phyloP scores from a whole-genome alignment of 2,113 vertebrate species.

The Plectropomus leopardus region DNA sequence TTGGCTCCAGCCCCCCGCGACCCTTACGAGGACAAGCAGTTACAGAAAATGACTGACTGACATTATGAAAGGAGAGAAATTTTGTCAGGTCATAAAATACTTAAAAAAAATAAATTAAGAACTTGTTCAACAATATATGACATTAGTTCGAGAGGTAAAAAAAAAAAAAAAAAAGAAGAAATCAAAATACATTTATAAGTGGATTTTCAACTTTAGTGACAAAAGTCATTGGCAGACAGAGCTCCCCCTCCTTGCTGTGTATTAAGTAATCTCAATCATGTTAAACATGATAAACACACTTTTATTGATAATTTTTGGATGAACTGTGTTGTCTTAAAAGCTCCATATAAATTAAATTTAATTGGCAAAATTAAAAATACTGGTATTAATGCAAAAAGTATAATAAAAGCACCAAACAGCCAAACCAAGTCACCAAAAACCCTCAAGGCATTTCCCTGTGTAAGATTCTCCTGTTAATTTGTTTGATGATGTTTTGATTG shows the following conservation, averaged over 20 bases:
- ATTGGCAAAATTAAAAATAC: not conserved
- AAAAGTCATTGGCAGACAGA: not conserved
- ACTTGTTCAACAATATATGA: too few species aligned
- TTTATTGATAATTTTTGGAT: not conserved
- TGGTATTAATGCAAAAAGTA: not conserved
- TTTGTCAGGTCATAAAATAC: too few species aligned
- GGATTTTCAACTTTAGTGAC: too few species aligned
- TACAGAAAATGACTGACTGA: too few species aligned
- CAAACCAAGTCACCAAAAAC: not conserved
- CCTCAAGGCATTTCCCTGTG: not conserved
- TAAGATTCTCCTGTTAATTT: conserved; percentile 53
- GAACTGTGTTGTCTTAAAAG: not conserved
- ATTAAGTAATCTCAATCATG: not conserved
- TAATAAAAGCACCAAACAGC: not conserved
- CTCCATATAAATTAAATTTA: not conserved
- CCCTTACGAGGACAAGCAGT: too few species aligned
- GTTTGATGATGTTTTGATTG: conserved; percentile 70
- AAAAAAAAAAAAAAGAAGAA: too few species aligned
- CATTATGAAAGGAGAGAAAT: too few species aligned
- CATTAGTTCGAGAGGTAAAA: too few species aligned
- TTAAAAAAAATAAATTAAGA: too few species aligned
- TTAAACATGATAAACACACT: not conserved
- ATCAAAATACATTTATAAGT: too few species aligned
- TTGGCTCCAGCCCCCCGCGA: too few species aligned
- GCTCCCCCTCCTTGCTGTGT: not conserved